Evolutionary conservation across 2,888 invertebrate genomes (phyloP).

Genomic region (Drosophila setosimentum): DNA sequence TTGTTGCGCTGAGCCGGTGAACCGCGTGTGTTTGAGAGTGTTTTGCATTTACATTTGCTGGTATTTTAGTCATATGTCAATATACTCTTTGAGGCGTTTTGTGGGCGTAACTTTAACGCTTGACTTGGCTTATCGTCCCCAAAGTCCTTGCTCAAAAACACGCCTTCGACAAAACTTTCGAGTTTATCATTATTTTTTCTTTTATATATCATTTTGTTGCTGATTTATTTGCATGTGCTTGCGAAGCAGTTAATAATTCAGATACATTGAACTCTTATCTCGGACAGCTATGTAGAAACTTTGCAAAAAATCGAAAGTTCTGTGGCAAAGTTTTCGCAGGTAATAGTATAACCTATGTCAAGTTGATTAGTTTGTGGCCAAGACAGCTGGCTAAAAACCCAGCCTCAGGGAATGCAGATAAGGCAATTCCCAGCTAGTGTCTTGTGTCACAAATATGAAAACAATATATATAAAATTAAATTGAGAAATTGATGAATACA

Average conservation of each 20-base stretch:
- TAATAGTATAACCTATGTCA: constrained; percentile 62
- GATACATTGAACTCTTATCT: constrained; percentile 62
- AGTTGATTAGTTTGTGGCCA: constrained; percentile 68
- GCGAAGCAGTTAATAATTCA: constrained; percentile 72
- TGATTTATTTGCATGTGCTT: constrained; percentile 74
- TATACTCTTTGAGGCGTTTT: constrained; percentile 60
- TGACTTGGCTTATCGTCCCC: constrained; percentile 53
- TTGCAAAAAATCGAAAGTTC: constrained; percentile 65
- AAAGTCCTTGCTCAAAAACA: constrained; percentile 41
- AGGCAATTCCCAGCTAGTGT: constrained; percentile 43
- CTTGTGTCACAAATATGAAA: constrained; percentile 61
- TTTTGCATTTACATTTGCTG: constrained; percentile 50
- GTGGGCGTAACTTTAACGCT: constrained; percentile 57
- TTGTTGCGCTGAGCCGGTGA: not conserved
- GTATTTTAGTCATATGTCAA: constrained; percentile 71
- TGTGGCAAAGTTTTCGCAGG: constrained; percentile 48
- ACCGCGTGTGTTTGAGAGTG: not conserved
- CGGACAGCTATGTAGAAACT: constrained; percentile 44
- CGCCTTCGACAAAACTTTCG: constrained; percentile 48
- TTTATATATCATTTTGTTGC: constrained; percentile 25
- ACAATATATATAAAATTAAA: not conserved
- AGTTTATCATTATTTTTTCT: constrained; percentile 42
- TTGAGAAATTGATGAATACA: not conserved
- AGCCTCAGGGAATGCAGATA: constrained; percentile 38
- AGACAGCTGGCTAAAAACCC: constrained; percentile 49